These are phyloP conservation scores for Cottus gobio DNA, from an alignment of 2,113 vertebrate genomes.

Conservation along the genomic window DNA sequence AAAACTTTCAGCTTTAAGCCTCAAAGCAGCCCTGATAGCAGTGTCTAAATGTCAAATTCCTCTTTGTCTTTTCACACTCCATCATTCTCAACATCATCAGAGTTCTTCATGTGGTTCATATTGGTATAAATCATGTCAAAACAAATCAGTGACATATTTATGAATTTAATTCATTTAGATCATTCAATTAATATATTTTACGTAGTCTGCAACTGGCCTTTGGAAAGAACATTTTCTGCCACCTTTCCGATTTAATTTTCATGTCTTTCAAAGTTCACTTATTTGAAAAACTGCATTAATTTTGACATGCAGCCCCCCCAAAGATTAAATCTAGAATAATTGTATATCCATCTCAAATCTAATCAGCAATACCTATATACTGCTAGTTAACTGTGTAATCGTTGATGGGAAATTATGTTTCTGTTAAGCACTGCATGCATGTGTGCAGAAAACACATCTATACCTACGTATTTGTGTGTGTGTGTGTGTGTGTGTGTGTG, in stretches of 20 bases:
- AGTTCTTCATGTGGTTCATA: not conserved
- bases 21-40: not conserved
- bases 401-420: not conserved
- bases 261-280: not conserved
- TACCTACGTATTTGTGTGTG: too few species aligned
- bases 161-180: not conserved
- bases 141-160: not conserved
- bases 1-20: not conserved
- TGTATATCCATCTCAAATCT: not conserved
- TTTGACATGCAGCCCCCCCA: not conserved
- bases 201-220: not conserved
- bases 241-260: not conserved
- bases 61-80: not conserved
- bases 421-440: not conserved
- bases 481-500: too few species aligned
- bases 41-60: not conserved
- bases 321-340: not conserved
- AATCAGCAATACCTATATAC: not conserved
- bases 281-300: not conserved
- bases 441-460: not conserved
- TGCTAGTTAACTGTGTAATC: not conserved
- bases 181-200: not conserved
- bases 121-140: not conserved
- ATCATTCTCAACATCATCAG: not conserved
- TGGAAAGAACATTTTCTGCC: not conserved